Percentiles rank a stretch among this genome's conserved stretches.
Conservation (phyloP, 2,888 invertebrate species). For the Acronicta alni region DNA sequence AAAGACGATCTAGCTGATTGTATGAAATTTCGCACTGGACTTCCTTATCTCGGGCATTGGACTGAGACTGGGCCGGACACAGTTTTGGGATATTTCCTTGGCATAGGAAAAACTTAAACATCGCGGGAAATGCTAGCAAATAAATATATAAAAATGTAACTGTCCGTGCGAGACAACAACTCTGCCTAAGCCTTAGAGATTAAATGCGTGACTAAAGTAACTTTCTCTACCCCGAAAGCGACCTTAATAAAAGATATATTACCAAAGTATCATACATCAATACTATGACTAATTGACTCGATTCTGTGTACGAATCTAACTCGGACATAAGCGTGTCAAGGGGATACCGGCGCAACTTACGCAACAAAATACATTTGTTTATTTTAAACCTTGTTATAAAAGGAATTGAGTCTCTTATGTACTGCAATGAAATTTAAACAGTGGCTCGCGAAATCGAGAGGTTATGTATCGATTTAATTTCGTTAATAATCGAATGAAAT, state of each 20-base stretch:
- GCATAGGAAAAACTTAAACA: too few species aligned
- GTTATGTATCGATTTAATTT: constrained; percentile 46
- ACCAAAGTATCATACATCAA: constrained; percentile 50
- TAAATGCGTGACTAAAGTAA: constrained; percentile 13
- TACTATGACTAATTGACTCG: constrained; percentile 66
- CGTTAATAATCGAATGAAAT: constrained; percentile 48
- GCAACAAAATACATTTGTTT: constrained; percentile 33
- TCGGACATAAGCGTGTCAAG: constrained; percentile 75
- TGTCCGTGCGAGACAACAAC: neutral
- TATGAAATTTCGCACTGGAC: too few species aligned
- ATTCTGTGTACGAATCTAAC: constrained; percentile 73
- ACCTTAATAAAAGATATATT: constrained; percentile 37
- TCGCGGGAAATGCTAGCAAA: too few species aligned
- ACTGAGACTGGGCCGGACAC: too few species aligned
- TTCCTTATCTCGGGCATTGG: too few species aligned
- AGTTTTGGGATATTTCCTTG: too few species aligned
- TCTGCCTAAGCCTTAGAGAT: constrained; percentile 5
- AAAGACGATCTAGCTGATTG: too few species aligned
- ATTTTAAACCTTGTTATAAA: constrained; percentile 56
- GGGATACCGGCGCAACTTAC: constrained; percentile 70
- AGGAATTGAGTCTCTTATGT: constrained; percentile 32
- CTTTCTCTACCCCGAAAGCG: constrained; percentile 30
- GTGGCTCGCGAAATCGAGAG: constrained; percentile 47
- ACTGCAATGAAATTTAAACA: constrained; percentile 11
- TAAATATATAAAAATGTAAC: too few species aligned